phyloP scores from a whole-genome alignment of 2,797 vertebrate species.

The Dipus sagitta region DNA sequence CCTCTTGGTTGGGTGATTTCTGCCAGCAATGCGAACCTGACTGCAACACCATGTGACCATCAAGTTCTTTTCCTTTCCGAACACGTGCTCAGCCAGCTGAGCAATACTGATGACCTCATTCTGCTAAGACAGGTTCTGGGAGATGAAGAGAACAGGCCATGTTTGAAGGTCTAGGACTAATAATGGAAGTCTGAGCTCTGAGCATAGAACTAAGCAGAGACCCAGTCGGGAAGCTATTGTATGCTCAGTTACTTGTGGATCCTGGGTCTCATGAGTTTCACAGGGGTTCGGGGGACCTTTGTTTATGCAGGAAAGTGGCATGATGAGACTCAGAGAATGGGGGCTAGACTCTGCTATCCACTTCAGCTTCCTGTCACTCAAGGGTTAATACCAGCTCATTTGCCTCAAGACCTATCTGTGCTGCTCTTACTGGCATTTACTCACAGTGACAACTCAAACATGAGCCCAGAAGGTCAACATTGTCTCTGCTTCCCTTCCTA shows the following conservation, averaged over 20 bases:
- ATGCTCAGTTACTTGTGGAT: neutral
- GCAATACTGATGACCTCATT: neutral
- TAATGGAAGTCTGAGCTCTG: neutral
- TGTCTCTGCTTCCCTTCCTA: conserved; percentile 76
- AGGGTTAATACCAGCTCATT: neutral
- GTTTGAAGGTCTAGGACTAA: neutral
- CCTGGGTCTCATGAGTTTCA: neutral
- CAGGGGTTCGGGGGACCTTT: neutral
- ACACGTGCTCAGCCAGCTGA: neutral
- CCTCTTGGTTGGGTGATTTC: no score
- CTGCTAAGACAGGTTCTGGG: neutral
- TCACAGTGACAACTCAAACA: neutral
- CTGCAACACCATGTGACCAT: neutral
- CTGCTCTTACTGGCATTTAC: neutral
- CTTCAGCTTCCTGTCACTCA: neutral
- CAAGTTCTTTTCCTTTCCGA: neutral
- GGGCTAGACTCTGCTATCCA: neutral
- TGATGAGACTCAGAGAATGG: neutral
- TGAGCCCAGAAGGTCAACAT: conserved; percentile 72
- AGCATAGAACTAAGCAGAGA: neutral
- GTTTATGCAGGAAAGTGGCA: neutral
- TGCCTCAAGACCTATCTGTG: neutral
- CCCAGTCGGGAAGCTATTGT: neutral
- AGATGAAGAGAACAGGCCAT: neutral
- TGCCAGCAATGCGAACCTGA: no score